Conservation (phyloP, 1,140 invertebrate species). For the Pseudomyrmex gracilis region DNA sequence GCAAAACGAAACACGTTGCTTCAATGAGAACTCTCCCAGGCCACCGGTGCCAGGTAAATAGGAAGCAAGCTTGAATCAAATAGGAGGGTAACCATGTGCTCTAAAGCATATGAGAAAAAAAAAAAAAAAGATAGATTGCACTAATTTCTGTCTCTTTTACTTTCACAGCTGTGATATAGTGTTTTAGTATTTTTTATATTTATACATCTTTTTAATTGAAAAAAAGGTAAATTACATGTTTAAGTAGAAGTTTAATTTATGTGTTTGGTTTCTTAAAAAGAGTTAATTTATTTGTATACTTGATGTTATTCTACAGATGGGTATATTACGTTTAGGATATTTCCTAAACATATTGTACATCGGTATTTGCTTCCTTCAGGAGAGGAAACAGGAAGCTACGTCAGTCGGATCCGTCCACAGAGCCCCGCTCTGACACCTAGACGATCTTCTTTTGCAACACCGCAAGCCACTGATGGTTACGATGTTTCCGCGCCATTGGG, state of each 20-base stretch:
- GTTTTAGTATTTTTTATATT: not conserved
- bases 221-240: not conserved
- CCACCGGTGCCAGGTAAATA: constrained; percentile 85
- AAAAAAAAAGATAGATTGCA: not conserved
- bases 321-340: not conserved
- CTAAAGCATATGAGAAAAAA: not conserved
- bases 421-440: constrained; percentile 85
- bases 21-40: constrained; percentile 86
- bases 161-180: not conserved
- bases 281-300: not conserved
- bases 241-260: too few relatives aligned
- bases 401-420: constrained; percentile 80
- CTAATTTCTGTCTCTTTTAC: not conserved
- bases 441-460: constrained; percentile 81
- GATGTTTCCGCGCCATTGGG: constrained; percentile 86
- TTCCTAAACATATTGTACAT: constrained; percentile 12
- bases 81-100: not conserved
- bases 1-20: constrained; percentile 84
- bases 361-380: constrained; percentile 71
- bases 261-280: too few relatives aligned
- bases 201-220: not conserved
- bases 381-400: constrained; percentile 84
- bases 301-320: not conserved
- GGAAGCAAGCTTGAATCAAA: constrained; percentile 42
- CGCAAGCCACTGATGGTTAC: constrained; percentile 77